Evolutionary conservation across 2,797 vertebrate species (phyloP), one percentile per base, ranked within the genome.

Genomic region (Myotis vivesi): DNA sequence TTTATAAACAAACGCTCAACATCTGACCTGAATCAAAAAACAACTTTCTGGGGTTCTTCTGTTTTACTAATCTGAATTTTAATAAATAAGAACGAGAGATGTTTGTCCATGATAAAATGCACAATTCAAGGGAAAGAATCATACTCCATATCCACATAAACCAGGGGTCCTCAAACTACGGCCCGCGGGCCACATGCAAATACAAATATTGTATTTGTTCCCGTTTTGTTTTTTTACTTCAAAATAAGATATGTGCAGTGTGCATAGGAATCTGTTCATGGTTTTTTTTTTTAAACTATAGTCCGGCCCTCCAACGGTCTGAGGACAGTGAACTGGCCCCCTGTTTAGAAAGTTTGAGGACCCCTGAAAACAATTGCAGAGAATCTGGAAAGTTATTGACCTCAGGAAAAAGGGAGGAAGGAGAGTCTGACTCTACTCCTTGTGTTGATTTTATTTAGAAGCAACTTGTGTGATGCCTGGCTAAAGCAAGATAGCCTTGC

Each of bases 1-100:
- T 93, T 92, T 66, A 44, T 87, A 89, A 94, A 94, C n/a, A 94
- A 90, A 87, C 79, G 36, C 4, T 75, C 38, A 44, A 20, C 30
- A 62, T 89, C 64, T 87, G 51, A 55, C 41, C 59, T 87, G 36
- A 68, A 91, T 55, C 1, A 64, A n/a, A 80, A 93, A 87, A 15
- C n/a, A 23, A 89, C 87, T 38, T 95, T 53, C 36, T 69, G 59
- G 11, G 28, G 28, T 20, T 49, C n/a, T 91, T 77, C 5, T 76
- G 41, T 41, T 73, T 55, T 49, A 62, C 23, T 44, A 82, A 86
- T n/a, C 12, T 84, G 51, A 81, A 88, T 95, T 85, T 95, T 95
- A 89, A 87, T 81, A 75, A 71, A 25, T 38, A 76, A 73, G 41
- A 87, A 49, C 86, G 69, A 51, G 19, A 16, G 2, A 38, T 73